Percentiles rank a stretch among this genome's conserved stretches.
phyloP scores from a whole-genome alignment of 1,140 invertebrate genomes.

The Ips nitidus region DNA sequence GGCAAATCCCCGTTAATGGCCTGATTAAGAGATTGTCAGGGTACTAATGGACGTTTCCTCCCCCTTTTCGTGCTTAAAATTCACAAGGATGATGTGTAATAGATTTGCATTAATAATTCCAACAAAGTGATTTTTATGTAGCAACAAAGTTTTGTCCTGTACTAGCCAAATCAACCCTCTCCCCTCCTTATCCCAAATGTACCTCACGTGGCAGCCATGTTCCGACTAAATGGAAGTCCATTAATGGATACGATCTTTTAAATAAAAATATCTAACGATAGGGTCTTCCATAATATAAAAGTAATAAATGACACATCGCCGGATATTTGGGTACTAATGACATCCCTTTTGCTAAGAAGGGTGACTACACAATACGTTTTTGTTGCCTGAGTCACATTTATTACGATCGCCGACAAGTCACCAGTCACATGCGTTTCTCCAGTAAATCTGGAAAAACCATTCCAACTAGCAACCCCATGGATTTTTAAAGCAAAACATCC shows the following conservation, averaged over 20 bases:
- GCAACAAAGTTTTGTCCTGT: too few relatives aligned
- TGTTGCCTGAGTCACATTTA: not conserved
- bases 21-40: slow-evolving; percentile 48
- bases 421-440: not conserved
- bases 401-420: not conserved
- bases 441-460: too few relatives aligned
- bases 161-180: too few relatives aligned
- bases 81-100: slow-evolving; percentile 6
- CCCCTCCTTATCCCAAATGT: too few relatives aligned
- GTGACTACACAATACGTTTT: slow-evolving; percentile 13
- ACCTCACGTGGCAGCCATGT: too few relatives aligned
- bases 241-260: slow-evolving; percentile 2
- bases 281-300: slow-evolving; percentile 7
- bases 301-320: slow-evolving; percentile 27
- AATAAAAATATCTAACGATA: slow-evolving; percentile 10
- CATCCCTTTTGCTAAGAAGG: slow-evolving; percentile 27
- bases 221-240: not conserved
- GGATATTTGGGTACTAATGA: slow-evolving; percentile 33
- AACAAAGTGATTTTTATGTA: not conserved
- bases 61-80: slow-evolving; percentile 12
- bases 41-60: slow-evolving; percentile 43
- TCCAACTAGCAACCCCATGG: slow-evolving; percentile 5
- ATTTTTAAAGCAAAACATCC: slow-evolving; percentile 36
- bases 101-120: not conserved
- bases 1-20: slow-evolving; percentile 43